Percentiles rank a stretch among this genome's conserved stretches.
phyloP scores from a whole-genome alignment of 2,113 vertebrate genomes.

The Hemibagrus wyckioides region DNA sequence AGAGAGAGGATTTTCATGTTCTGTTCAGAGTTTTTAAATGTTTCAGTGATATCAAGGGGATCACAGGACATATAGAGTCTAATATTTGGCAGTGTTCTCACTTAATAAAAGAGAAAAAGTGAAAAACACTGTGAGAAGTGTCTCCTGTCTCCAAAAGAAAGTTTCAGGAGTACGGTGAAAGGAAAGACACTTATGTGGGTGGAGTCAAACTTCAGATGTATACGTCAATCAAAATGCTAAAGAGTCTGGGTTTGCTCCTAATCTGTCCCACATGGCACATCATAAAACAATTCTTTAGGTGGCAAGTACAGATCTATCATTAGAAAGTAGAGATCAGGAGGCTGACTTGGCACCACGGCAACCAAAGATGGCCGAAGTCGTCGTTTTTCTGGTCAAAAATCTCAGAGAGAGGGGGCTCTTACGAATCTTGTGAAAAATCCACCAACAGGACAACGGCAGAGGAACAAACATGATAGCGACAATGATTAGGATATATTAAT shows the following conservation, averaged over 20 bases:
- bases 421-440: neutral
- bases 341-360: neutral
- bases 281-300: neutral
- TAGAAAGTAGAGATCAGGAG: neutral
- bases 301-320: neutral
- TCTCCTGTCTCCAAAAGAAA: neutral
- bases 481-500: too few species aligned
- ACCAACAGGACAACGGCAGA: neutral
- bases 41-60: conserved; percentile 6
- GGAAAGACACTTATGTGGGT: conserved; percentile 37
- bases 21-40: neutral
- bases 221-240: conserved; percentile 7
- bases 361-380: neutral
- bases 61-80: neutral
- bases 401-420: neutral
- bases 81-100: neutral
- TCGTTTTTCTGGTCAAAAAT: neutral
- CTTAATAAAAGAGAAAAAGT: neutral
- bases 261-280: neutral
- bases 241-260: neutral
- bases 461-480: neutral
- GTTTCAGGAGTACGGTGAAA: neutral
- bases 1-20: neutral
- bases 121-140: neutral
- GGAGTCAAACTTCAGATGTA: conserved; percentile 42